A percentile compares a stretch with the other conserved stretches of the same genome.
These are phyloP conservation scores for Echinops telfairi DNA, from an alignment of 2,113 vertebrate genomes.

Conservation along the genomic window DNA sequence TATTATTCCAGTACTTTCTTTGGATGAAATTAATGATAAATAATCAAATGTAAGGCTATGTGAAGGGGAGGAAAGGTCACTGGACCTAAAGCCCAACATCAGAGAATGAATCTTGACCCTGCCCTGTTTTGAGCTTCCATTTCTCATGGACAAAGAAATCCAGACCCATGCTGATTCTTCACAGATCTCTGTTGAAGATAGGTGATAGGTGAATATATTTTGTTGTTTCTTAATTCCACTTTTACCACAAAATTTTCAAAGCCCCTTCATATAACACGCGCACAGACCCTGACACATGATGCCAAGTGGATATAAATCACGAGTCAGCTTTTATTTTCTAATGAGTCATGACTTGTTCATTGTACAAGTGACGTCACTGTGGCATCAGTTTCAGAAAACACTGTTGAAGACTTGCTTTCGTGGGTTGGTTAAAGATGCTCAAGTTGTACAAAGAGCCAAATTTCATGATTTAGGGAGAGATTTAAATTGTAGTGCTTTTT, in stretches of 20 bases:
- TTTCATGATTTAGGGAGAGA: background rate
- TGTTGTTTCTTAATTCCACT: too few relatives aligned
- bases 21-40: background rate
- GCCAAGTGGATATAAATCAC: background rate
- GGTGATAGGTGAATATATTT: background rate
- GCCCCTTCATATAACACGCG: too few relatives aligned
- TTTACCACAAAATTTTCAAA: too few relatives aligned
- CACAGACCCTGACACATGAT: background rate
- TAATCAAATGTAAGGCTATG: background rate
- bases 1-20: background rate
- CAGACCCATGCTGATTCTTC: background rate
- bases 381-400: background rate
- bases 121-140: background rate
- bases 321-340: background rate
- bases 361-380: background rate
- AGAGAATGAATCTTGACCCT: background rate
- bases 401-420: background rate
- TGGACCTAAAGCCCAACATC: background rate
- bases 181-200: background rate
- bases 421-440: background rate
- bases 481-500: background rate
- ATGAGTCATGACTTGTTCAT: background rate
- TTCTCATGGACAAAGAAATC: background rate
- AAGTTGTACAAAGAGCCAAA: background rate
- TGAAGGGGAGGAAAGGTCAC: background rate